These are phyloP conservation scores for Pipra filicauda DNA, from an alignment of 2,113 vertebrate genomes.

Conservation along the genomic window DNA sequence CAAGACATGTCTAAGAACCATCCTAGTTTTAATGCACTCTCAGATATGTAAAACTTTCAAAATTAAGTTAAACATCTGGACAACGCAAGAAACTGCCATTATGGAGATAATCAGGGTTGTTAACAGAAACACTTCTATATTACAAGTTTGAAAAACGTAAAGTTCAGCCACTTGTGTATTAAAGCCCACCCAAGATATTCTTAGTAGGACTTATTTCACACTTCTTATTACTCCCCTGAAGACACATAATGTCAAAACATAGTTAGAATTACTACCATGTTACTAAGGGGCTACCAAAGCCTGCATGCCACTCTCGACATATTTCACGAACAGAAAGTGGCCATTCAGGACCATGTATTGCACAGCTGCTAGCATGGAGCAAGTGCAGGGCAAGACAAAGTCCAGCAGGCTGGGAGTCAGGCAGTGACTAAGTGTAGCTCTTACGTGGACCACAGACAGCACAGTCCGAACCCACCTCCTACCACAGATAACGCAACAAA, in stretches of 20 bases:
- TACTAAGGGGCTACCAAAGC: not conserved
- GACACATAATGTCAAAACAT: not conserved
- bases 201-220: not conserved
- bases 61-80: not conserved
- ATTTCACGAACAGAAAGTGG: rapidly evolving
- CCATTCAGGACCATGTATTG: rapidly evolving
- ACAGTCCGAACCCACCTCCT: not conserved
- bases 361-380: not conserved
- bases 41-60: not conserved
- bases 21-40: not conserved
- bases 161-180: not conserved
- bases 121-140: not conserved
- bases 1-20: not conserved
- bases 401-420: not conserved
- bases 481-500: not conserved
- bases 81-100: not conserved
- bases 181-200: not conserved
- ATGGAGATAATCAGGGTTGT: not conserved
- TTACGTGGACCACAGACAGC: not conserved
- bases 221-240: not conserved
- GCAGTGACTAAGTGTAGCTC: not conserved
- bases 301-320: not conserved
- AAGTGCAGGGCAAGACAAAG: not conserved
- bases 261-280: not conserved
- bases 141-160: not conserved